A percentile compares a stretch with the other conserved stretches of the same genome.
These are phyloP conservation scores for Acanthurus leucopareius DNA, from an alignment of 2,797 vertebrate genomes.

Conservation along the genomic window DNA sequence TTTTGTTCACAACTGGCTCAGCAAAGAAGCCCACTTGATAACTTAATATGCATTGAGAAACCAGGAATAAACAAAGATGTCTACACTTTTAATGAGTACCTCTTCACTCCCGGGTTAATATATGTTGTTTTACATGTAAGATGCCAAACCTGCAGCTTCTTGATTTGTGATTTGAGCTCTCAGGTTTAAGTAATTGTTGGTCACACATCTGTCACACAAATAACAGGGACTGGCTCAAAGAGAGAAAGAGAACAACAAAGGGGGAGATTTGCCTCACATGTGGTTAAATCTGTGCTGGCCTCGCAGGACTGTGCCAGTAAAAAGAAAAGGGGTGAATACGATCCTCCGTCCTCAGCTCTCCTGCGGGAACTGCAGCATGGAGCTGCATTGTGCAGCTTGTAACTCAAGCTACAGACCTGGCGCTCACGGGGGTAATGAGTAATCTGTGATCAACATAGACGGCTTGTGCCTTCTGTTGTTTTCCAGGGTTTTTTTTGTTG, in stretches of 20 bases:
- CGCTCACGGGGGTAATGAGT: slow-evolving; percentile 73
- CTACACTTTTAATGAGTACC: slow-evolving; percentile 1
- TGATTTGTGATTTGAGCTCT: slow-evolving; percentile 49
- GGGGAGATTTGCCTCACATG: slow-evolving; percentile 64
- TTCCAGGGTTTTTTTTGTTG: slow-evolving; percentile 40
- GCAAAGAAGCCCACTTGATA: background rate
- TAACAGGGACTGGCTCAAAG: slow-evolving; percentile 50
- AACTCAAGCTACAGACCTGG: slow-evolving; percentile 77
- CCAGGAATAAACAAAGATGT: slow-evolving; percentile 5
- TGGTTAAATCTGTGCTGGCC: slow-evolving; percentile 70
- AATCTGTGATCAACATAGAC: slow-evolving; percentile 70
- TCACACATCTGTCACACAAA: slow-evolving; percentile 75
- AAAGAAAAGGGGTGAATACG: slow-evolving; percentile 72
- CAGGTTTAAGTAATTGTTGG: slow-evolving; percentile 59
- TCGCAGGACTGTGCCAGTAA: slow-evolving; percentile 56
- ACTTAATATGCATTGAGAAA: slow-evolving; percentile 5
- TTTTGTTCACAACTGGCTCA: slow-evolving; percentile 25
- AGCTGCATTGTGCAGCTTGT: slow-evolving; percentile 72
- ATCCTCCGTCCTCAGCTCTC: slow-evolving; percentile 64
- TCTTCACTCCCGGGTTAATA: background rate
- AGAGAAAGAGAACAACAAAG: slow-evolving; percentile 60
- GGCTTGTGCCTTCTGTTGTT: slow-evolving; percentile 76
- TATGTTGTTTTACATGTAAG: slow-evolving; percentile 12
- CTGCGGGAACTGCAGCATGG: slow-evolving; percentile 49
- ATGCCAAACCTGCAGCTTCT: slow-evolving; percentile 35